These are phyloP conservation scores for Ataeniobius toweri DNA, from an alignment of 2,797 vertebrate species.

Conservation along the genomic window DNA sequence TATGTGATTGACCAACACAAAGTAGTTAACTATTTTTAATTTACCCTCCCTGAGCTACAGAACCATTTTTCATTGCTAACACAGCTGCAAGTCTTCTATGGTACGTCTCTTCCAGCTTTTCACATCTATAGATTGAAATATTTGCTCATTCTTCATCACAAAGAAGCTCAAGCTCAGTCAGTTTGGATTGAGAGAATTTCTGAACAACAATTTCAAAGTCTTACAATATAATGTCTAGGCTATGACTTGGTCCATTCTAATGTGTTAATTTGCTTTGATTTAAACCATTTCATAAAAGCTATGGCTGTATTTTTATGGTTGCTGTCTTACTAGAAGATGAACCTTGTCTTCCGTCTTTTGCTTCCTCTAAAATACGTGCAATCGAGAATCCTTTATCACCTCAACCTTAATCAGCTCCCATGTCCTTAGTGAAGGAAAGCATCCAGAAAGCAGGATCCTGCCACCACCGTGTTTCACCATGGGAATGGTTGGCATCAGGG, in stretches of 20 bases:
- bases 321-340: too few species aligned
- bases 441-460: neutral
- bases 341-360: too few species aligned
- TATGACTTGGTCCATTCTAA: too few species aligned
- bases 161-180: neutral
- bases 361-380: too few species aligned
- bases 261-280: too few species aligned
- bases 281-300: too few species aligned
- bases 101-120: neutral
- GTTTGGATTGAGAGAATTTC: too few species aligned
- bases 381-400: too few species aligned
- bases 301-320: too few species aligned
- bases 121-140: neutral
- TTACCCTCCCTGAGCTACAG: neutral
- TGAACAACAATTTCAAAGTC: too few species aligned
- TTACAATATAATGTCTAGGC: too few species aligned
- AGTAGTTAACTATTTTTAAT: neutral
- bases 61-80: neutral
- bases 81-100: neutral
- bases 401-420: too few species aligned
- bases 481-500: neutral
- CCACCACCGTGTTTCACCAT: neutral
- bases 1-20: neutral
- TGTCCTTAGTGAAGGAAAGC: neutral
- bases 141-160: neutral